Evolutionary conservation across 2,113 vertebrate genomes (phyloP).

Genomic region (Axis porcinus): DNA sequence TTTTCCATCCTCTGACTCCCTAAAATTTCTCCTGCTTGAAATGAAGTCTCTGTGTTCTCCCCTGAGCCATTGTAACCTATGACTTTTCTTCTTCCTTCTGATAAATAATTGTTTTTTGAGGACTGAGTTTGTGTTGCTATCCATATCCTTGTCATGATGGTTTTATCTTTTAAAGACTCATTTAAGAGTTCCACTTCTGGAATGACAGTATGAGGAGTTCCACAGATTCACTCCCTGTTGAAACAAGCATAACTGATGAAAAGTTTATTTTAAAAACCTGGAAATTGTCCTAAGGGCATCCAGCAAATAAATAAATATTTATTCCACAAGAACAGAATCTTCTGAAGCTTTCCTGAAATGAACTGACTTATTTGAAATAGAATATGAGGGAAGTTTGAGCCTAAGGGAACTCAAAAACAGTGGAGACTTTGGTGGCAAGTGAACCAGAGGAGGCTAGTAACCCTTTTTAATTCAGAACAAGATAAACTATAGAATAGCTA

Average conservation of each 20-base stretch:
- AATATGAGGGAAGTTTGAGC: neutral
- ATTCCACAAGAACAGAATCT: neutral
- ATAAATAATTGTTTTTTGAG: slow-evolving; percentile 1
- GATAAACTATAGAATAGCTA: neutral
- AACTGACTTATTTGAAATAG: neutral
- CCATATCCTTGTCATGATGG: neutral
- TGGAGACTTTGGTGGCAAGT: neutral
- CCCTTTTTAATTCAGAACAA: neutral
- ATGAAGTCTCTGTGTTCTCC: neutral
- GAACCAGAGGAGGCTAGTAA: neutral
- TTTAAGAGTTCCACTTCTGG: neutral
- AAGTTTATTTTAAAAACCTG: neutral
- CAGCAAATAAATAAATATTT: neutral
- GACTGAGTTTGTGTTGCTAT: neutral
- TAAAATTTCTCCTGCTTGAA: neutral
- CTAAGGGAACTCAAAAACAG: neutral
- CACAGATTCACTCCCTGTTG: neutral
- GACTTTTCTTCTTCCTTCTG: neutral
- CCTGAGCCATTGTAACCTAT: neutral
- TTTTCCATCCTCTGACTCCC: neutral
- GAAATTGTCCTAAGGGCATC: neutral
- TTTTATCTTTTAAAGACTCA: neutral
- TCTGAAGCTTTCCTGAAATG: neutral
- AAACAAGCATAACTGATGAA: slow-evolving; percentile 1
- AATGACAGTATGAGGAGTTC: neutral